Base-by-base conservation (phyloP, 2,797 vertebrate genomes). In the Paedocypris micromegethes region DNA sequence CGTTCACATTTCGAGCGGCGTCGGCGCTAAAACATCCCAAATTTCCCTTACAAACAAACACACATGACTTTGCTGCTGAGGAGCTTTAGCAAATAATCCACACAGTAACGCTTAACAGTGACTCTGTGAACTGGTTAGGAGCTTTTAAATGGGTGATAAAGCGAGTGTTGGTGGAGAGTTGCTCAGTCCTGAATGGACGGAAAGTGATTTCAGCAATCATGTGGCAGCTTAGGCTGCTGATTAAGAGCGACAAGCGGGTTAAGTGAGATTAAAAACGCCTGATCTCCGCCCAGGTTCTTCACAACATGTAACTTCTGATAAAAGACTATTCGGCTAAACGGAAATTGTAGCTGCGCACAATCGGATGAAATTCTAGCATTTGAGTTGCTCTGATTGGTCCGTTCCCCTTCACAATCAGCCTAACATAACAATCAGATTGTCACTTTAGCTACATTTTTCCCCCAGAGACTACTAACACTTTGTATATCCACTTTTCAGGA, bases 191-290 rank as follows among this genome's bases (percentile, higher is more conserved):
- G 41, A 38, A 47, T 8, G 50, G 41, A 51, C 5, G 51, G 41
- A 58, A 67, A 68, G 47, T 6, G 2, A 67, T 51, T 66, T 66
- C 7, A 44, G 9, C 5, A 39, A 59, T 53, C 42, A 52, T 46
- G 57, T 23, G n/a, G 43, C 43, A 53, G 66, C 66, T 42, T 56
- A 52, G 42, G 44, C 8, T 2, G 8, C 45, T 9, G 66, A 68
- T 54, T 60, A 44, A 68, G 50, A 60, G 42, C 5, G 9, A 42
- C 3, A 8, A 9, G 39, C 51, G 40, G 51, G 45, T 67, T 45
- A 66, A 9, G 48, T 45, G 64, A 23, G 48, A 72, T 68, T 56
- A 70, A 64, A 75, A 64, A 53, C 59, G 43, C 50, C 54, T 75
- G 74, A 64, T 56, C 60, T 63, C 41, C 38, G 37, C 4, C 8